Evolutionary conservation across 2,113 vertebrate species (phyloP).

Genomic region (Paramisgurnus dabryanus): DNA sequence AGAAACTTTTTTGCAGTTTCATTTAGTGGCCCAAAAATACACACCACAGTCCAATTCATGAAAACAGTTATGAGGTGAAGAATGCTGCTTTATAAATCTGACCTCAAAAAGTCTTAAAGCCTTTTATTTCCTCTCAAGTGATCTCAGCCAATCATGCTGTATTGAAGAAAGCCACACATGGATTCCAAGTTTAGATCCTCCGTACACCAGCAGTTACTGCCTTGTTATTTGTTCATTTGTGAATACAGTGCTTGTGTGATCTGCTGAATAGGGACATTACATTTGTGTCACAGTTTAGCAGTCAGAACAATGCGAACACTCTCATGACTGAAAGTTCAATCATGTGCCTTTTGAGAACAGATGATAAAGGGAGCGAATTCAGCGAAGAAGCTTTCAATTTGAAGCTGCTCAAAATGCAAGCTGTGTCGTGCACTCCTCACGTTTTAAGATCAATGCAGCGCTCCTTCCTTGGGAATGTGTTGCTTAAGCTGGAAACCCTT

Average conservation of each 20-base stretch:
- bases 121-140: not conserved
- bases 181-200: conserved; percentile 38
- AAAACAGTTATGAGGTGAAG: not conserved
- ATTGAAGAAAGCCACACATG: conserved; percentile 25
- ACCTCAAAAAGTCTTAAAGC: conserved; percentile 13
- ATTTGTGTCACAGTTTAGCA: conserved; percentile 33
- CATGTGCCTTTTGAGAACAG: conserved; percentile 17
- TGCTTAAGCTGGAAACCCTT: not conserved
- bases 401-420: conserved; percentile 5
- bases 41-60: not conserved
- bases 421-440: not conserved
- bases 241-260: conserved; percentile 41
- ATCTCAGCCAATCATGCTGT: conserved; percentile 3
- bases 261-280: conserved; percentile 42
- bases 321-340: conserved; percentile 32
- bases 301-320: conserved; percentile 39
- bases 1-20: not conserved
- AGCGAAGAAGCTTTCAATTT: conserved; percentile 14
- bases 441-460: not conserved
- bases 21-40: not conserved
- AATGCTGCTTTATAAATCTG: conserved; percentile 3
- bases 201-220: conserved; percentile 19
- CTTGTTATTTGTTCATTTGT: conserved; percentile 51
- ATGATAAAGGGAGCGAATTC: conserved; percentile 20
- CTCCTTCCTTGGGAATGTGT: not conserved